phyloP scores from a whole-genome alignment of 2,797 vertebrate species.

The Prionace glauca region DNA sequence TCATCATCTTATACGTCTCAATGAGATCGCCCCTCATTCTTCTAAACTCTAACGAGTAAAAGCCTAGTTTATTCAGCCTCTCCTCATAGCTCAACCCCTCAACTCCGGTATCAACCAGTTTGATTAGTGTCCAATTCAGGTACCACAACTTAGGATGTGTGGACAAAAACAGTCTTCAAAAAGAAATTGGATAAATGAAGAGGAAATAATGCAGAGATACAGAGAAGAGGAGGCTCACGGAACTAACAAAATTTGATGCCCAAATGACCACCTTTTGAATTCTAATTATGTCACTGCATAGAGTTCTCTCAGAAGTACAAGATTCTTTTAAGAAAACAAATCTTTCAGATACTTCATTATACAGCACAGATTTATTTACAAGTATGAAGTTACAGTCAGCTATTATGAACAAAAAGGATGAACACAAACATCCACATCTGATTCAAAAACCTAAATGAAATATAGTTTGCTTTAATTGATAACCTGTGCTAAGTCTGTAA shows the following conservation, averaged over 20 bases:
- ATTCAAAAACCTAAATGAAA: not conserved
- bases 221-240: not conserved
- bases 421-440: constrained; percentile 19
- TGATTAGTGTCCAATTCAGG: not conserved
- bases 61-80: too few species aligned
- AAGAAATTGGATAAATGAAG: not conserved
- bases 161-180: not conserved
- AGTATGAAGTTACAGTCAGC: constrained; percentile 36
- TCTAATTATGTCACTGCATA: not conserved
- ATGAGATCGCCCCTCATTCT: too few species aligned
- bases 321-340: constrained; percentile 5
- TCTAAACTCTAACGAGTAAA: too few species aligned
- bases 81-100: too few species aligned
- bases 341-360: constrained; percentile 8
- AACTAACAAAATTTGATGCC: not conserved
- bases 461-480: constrained; percentile 1
- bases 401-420: constrained; percentile 34
- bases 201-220: not conserved
- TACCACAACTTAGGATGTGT: not conserved
- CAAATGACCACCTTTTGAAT: not conserved
- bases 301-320: not conserved
- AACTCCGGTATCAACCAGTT: too few species aligned
- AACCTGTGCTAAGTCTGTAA: not conserved
- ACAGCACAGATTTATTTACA: constrained; percentile 37
- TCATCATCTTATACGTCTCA: too few species aligned